Evolutionary conservation across 2,797 vertebrate genomes (phyloP), one percentile per base, ranked within the genome.

Genomic region (Peromyscus melanophrys): DNA sequence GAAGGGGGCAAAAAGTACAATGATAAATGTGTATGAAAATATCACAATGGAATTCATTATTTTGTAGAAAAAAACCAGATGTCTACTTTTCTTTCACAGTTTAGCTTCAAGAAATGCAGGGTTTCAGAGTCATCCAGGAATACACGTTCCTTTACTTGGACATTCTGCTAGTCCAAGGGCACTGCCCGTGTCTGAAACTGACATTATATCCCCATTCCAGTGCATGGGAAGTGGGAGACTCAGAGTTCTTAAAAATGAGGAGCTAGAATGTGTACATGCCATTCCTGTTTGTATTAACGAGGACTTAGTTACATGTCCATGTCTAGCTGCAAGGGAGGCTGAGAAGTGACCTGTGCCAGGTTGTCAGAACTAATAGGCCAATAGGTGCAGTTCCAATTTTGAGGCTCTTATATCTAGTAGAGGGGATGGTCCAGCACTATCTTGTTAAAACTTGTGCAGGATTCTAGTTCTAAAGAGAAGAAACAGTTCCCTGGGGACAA

Each of bases 391-490:
- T 25, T 85, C 9, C 40, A 49, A 13, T 19, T 78, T 71, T 63
- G 40, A 52, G 52, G 25, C 21, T 10, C 31, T 71, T 37, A 61
- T 27, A 17, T 80, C 40, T 34, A 29, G 13, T 19, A 27, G 27
- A 59, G 49, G 49, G 57, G 34, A 80, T 49, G 16, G 55, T 29
- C 46, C 69, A 77, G 6, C 89, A 9, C 69, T 83, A n/a, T 69
- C 59, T 87, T 94, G 67, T 49, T 86, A 76, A 92, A 95, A 89
- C 31, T 95, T 63, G 43, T 37, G 25, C 11, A 3, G 11, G 6
- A 52, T 90, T 96, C 31, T 96, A 8, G 83, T 95, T 93, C 85
- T 90, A 84, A 96, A 92, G 13, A 95, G 34, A 86, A 89, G 46
- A 46, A 95, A 4, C 2, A 78, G 31, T n/a, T 91, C 9, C 63